Evolutionary conservation across 2,888 invertebrate genomes (phyloP), one percentile per base, ranked within the genome.

Genomic region (Idaea straminata): DNA sequence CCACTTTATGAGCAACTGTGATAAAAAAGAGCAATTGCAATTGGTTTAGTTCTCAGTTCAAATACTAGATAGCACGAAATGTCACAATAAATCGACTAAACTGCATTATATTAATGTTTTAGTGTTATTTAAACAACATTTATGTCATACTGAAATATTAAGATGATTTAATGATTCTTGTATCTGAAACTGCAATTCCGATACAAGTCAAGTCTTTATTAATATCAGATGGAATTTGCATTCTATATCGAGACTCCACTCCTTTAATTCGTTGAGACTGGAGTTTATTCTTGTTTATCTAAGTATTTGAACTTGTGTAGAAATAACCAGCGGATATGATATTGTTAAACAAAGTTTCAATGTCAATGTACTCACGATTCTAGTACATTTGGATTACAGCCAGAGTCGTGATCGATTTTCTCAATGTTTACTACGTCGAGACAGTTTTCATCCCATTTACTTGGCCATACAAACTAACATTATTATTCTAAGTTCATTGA

Each of bases 351-450:
- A 16, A 25, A 25, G 59, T 13, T 15, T 57, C 64, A 73, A 70
- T 69, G 76, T 76, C 74, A 73, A 72, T 72, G 74, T 76, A 68
- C 71, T 70, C 62, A 61, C 65, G 68, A 74, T 68, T 47, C 13
- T 4, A 47, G 47, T 47, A 47, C 72, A 72, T 76, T 79, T 84
- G 84, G 84, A 80, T 69, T 70, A 67, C 67, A 72, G 83, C 84
- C 84, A 84, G 70, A 69, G 62, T 72, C 67, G 73, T 66, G 74
- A 80, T 82, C 74, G 83, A 83, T 82, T 83, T 83, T 82, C 79
- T 81, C 75, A 71, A 75, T 78, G 80, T 80, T 81, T 79, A 77
- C 79, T 65, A 64, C 67, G 81, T 77, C 82, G 74, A 64, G 72
- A 70, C 72, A 63, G 65, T 71, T 71, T 66, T 77, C 75, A 75